Conservation (phyloP, 2,113 vertebrate genomes). For the cat (Felis catus) region DNA sequence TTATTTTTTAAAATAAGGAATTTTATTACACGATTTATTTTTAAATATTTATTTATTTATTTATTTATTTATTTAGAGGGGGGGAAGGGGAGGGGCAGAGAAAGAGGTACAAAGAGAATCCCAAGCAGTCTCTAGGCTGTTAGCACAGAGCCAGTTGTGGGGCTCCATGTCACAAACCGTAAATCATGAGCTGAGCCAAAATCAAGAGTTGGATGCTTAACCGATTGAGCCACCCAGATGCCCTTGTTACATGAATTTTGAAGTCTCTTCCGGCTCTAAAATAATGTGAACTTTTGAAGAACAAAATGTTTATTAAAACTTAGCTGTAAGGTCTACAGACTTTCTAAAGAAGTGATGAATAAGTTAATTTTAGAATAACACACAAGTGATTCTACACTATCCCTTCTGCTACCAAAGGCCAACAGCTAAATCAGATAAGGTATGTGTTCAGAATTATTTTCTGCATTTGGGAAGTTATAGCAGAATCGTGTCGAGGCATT, state of each 20-base stretch:
- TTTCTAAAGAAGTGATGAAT: constrained; percentile 22
- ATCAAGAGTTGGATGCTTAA: too few species aligned
- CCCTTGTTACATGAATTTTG: not conserved
- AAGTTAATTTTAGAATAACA: constrained; percentile 19
- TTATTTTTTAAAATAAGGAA: not conserved
- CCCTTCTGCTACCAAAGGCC: not conserved
- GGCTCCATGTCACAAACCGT: too few species aligned
- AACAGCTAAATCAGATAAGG: not conserved
- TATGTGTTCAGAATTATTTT: not conserved
- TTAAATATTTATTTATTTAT: too few species aligned
- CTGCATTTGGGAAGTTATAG: not conserved
- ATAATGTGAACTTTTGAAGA: not conserved
- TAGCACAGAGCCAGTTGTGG: too few species aligned
- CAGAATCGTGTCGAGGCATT: not conserved
- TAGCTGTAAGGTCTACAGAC: not conserved
- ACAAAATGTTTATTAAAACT: constrained; percentile 4
- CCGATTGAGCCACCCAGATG: too few species aligned
- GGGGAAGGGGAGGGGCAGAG: too few species aligned
- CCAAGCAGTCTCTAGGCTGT: too few species aligned
- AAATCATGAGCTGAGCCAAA: too few species aligned
- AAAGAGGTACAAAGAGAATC: too few species aligned
- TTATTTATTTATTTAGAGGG: too few species aligned
- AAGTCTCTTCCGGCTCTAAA: not conserved
- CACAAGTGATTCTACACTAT: not conserved
- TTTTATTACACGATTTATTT: not conserved